A percentile compares a stretch with the other conserved stretches of the same genome.
Evolutionary conservation across 2,888 invertebrate genomes (phyloP).

Genomic region (Plutella xylostella): DNA sequence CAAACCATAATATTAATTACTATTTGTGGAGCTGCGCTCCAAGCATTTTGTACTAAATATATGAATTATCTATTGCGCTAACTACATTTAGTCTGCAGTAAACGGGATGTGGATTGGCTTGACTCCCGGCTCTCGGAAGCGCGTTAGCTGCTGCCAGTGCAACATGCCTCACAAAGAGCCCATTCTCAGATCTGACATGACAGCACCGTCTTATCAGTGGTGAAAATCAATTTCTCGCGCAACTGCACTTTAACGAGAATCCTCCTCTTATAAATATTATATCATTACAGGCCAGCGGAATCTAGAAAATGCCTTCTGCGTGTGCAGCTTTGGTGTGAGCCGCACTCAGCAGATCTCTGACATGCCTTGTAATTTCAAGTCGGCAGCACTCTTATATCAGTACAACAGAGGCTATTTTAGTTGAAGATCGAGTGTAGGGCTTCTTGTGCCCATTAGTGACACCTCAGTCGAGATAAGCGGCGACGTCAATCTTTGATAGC

Average conservation of each 20-base stretch:
- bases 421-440: neutral
- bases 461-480: neutral
- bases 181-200: slow-evolving; percentile 3
- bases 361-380: too few species aligned
- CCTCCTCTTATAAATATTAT: neutral
- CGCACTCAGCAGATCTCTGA: too few species aligned
- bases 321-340: too few species aligned
- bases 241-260: slow-evolving; percentile 4
- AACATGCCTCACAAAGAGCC: slow-evolving; percentile 6
- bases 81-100: neutral
- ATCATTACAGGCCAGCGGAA: neutral
- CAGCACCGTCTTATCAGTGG: slow-evolving; percentile 10
- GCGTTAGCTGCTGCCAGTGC: neutral
- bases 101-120: neutral
- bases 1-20: neutral
- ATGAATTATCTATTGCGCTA: neutral
- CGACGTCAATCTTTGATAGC: neutral
- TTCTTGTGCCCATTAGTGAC: neutral
- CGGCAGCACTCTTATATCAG: too few species aligned
- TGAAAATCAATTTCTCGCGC: slow-evolving; percentile 11
- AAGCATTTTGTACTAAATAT: neutral
- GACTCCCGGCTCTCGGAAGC: slow-evolving; percentile 2
- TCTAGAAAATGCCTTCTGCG: neutral
- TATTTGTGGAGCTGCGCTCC: neutral
- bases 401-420: too few species aligned